Evolutionary conservation across 2,113 vertebrate species (phyloP), one percentile per base, ranked within the genome.

Genomic region (Lophius piscatorius): DNA sequence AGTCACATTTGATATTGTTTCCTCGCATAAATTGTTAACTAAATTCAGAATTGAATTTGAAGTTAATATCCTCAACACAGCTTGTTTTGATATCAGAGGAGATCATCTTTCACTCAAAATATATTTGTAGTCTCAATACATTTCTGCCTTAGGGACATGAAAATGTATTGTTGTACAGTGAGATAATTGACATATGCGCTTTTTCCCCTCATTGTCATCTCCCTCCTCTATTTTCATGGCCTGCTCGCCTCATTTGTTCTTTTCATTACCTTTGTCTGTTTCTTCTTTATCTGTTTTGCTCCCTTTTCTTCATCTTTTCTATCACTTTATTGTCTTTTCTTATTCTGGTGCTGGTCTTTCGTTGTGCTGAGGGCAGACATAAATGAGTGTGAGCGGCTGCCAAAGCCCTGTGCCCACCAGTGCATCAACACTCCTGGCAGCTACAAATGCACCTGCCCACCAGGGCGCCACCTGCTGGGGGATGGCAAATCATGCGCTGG

Each of bases 401-500:
- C 94, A 46, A 93, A 91, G 65, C 94, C 95, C 83, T 99, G 97
- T 83, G 97, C 94, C 55, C 89, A 94, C 92, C 93, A 88, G 52
- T 99, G 97, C 80, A 81, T 93, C 93, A 97, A 98, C 94, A 94
- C 83, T 68, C 94, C 93, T 0, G 94, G 96, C 93, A 98, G 95
- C 95, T 99, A 94, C 94, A 93, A 91, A 91, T 99, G 96, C 91
- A 35, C 89, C 76, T 99, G 97, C 92, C 95, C 93, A 1, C 83
- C 94, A 28, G 96, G 96, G 65, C 95, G 91, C 79, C 92, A 94
- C 59, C 91, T 99, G 84, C 90, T 98, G 88, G 96, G 95, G 39
- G 97, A 98, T 50, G 96, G 96, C 81, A 97, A 96, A 83, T 99
- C 96, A 87, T 98, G 97, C 70, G 96, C 95, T 11, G 95, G 96